Base-by-base conservation (phyloP, 2,888 invertebrate species). In the Pterostichus madidus region DNA sequence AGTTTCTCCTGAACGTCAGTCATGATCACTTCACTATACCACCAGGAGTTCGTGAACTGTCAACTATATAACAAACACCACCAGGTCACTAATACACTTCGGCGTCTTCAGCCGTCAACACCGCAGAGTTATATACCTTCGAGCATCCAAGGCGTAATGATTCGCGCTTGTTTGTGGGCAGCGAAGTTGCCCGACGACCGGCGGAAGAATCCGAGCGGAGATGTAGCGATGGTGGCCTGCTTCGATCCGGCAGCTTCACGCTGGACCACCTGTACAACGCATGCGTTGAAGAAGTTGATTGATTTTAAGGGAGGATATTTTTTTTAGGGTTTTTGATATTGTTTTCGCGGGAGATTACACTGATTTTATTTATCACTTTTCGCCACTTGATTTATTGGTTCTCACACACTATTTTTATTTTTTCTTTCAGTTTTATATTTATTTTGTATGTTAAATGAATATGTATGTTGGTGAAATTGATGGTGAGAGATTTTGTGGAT, bases 241-340 rank as follows among this genome's bases (percentile, higher is more conserved):
- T 71, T 80, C 71, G 68, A 80, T 80, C 61, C 59, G 77, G 24
- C 80, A 80, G 80, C 68, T 32, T 80, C 80, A 35, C n/a, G 6
- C 6, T 46, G 80, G 53, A 71, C 13, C 64, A 64, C 39, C 39
- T 7, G 31, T 11, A 13, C 31, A 49, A 24, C 61, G 78, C 79
- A 79, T 59, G 79, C 79, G 79, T 49, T 61, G 44, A 53, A 56
- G 35, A 2, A 78, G 52, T 31, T 13, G 46, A 79, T 79, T 64
- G 79, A 79, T 79, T 79, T 61, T 68, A 64, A 76, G 52, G 49
- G 35, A 32, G 31, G n/a, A 17, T 59, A 7, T 59, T 59, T 59
- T 59, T 59, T 59, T 1, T 8, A 31, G 24, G 11, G 31, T 17
- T 56, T 56, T 56, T 56, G 56, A n/a, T n/a, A 24, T 15, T 35